Evolutionary conservation across 2,888 invertebrate species (phyloP).

Genomic region (Lithophane leautieri): DNA sequence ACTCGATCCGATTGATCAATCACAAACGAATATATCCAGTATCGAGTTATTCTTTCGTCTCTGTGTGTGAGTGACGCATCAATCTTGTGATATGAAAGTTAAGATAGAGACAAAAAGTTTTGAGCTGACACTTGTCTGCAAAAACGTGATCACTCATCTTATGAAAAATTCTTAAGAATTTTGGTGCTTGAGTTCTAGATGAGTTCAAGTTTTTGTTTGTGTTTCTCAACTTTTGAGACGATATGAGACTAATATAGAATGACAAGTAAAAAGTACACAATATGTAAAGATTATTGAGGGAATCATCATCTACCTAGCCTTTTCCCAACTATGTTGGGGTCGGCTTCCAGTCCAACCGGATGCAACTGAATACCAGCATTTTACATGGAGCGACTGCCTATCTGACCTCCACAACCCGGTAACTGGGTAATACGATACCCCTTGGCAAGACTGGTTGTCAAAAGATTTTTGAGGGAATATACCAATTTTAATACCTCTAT

Average conservation of each 20-base stretch:
- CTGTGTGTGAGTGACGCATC: constrained; percentile 55
- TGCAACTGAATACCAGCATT: too few species aligned
- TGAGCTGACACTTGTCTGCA: constrained; percentile 25
- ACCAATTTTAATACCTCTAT: background rate
- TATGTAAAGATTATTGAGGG: background rate
- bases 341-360: too few species aligned
- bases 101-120: constrained; percentile 43
- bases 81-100: constrained; percentile 59
- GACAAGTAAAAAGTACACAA: background rate
- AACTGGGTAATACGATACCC: too few species aligned
- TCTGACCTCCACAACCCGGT: too few species aligned
- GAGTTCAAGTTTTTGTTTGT: constrained; percentile 11
- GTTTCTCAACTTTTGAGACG: background rate
- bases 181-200: background rate
- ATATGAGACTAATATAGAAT: background rate
- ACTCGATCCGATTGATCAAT: constrained; percentile 76
- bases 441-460: too few species aligned
- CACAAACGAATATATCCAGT: constrained; percentile 68
- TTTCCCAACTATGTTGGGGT: too few species aligned
- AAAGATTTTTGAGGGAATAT: too few species aligned
- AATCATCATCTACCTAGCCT: too few species aligned
- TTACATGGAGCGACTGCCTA: too few species aligned
- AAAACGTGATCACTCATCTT: constrained; percentile 16
- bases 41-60: constrained; percentile 63
- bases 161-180: constrained; percentile 7